Evolutionary conservation across 2,888 invertebrate genomes (phyloP).

Genomic region (Nomada goodeniana): DNA sequence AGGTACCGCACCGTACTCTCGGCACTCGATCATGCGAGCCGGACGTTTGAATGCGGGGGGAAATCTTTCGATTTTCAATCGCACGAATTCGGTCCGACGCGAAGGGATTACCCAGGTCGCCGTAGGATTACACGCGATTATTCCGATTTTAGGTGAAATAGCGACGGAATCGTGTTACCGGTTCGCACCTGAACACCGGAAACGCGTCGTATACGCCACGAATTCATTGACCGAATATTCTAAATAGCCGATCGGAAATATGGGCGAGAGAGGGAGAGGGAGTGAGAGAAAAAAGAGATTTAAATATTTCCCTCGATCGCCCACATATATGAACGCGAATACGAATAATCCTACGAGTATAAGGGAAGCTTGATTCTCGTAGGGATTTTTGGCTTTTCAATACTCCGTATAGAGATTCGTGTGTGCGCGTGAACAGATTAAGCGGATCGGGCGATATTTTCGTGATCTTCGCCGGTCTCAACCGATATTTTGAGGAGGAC

Average conservation of each 20-base stretch:
- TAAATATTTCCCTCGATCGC: background rate
- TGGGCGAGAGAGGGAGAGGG: background rate
- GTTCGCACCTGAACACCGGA: slow-evolving; percentile 28
- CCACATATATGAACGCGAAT: background rate
- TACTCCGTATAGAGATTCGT: background rate
- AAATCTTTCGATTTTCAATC: slow-evolving; percentile 18
- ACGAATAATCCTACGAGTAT: background rate
- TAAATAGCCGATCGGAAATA: background rate
- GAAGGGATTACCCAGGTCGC: slow-evolving; percentile 37
- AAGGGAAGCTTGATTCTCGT: background rate
- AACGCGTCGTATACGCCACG: background rate
- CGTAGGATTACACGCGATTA: slow-evolving; percentile 27
- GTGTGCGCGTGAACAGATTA: slow-evolving; percentile 23
- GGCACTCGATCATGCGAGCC: slow-evolving; percentile 44
- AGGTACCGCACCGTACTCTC: slow-evolving; percentile 46
- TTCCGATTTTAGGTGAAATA: slow-evolving; percentile 21
- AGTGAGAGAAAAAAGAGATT: background rate
- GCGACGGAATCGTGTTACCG: slow-evolving; percentile 35
- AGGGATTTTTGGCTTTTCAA: background rate
- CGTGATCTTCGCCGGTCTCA: slow-evolving; percentile 53
- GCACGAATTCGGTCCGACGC: slow-evolving; percentile 15
- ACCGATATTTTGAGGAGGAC: slow-evolving; percentile 81
- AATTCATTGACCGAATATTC: background rate
- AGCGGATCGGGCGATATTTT: slow-evolving; percentile 34
- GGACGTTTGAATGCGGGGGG: slow-evolving; percentile 41